Evolutionary conservation across 1,140 invertebrate genomes (phyloP), one percentile per base, ranked within the genome.

Genomic region (Acarapis woodi): DNA sequence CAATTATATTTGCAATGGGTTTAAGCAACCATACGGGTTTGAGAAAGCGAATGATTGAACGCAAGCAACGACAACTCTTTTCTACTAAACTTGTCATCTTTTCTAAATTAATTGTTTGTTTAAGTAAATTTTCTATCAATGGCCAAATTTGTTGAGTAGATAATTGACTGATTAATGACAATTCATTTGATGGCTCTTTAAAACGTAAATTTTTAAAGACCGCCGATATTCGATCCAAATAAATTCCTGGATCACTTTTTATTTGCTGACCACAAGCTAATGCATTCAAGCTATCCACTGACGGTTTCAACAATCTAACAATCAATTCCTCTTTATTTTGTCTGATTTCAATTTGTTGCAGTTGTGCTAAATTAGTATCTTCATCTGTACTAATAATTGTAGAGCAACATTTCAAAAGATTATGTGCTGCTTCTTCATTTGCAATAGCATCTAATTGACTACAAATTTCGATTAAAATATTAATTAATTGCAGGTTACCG

Each of bases 211-310:
- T 44, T 48, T 60, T 53, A 56, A 93, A 87, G 42, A 96, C 67
- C 30, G 77, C 71, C 15, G 83, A 69, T 39, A 94, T 59, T 47
- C 85, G 63, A 60, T 94, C 85, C 28, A 97, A 58, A 79, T 82
- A 94, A 40, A 79, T 58, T 16, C 70, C 68, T n/a, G 85, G 83
- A 20, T 68, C 67, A 19, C 22, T 22, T 28, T 36, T 39, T 15
- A 21, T 25, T 22, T 24, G 12, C 6, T 14, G 35, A 9, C 28
- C 19, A 4, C 12, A 35, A 6, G 38, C 28, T 19, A 37, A 29
- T 2, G 22, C 15, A 22, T 35, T 39, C 18, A 32, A 22, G 18
- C 20, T 18, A 3, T 9, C 20, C 22, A 41, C 21, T 10, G 14
- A n/a, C 2, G 32, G 33, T 2, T 22, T 25, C 9, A 41, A 31